Conservation (phyloP, 2,888 invertebrate genomes). For the Lycophotia porphyrea region DNA sequence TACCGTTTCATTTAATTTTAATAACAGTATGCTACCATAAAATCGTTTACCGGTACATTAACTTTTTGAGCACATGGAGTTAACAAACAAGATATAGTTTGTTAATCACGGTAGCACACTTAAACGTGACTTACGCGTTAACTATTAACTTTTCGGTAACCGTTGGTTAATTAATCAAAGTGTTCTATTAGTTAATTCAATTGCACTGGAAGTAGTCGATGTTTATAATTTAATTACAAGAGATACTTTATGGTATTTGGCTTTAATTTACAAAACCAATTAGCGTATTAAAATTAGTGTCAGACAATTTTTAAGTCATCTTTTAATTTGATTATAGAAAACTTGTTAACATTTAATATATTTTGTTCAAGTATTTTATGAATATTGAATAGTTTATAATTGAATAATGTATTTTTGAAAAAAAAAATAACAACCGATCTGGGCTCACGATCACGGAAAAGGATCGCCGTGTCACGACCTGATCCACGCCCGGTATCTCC, state of each 20-base stretch:
- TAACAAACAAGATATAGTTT: conserved; percentile 38
- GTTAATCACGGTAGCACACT: conserved; percentile 17
- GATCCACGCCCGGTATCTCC: conserved; percentile 68
- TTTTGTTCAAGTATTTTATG: conserved; percentile 26
- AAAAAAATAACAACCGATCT: conserved; percentile 65
- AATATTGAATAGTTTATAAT: conserved; percentile 70
- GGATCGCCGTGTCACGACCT: conserved; percentile 78
- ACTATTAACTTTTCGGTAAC: conserved; percentile 27
- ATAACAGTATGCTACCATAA: conserved; percentile 8
- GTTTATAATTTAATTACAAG: conserved; percentile 33
- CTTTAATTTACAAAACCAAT: conserved; percentile 38
- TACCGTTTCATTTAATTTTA: conserved; percentile 10
- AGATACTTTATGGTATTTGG: conserved; percentile 14
- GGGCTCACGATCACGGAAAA: conserved; percentile 84
- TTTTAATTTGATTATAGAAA: conserved; percentile 34
- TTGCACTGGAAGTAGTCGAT: conserved; percentile 20
- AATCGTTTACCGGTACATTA: conserved; percentile 18
- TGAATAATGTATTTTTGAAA: conserved; percentile 68
- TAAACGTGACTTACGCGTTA: conserved; percentile 57
- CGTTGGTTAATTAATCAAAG: conserved; percentile 38
- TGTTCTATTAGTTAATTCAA: conserved; percentile 47
- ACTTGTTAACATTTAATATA: conserved; percentile 36
- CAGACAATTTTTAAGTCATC: conserved; percentile 16
- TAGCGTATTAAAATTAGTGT: conserved; percentile 26
- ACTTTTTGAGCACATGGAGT: neutral